Conservation (phyloP, 2,113 vertebrate genomes). For the Tyto alba region DNA sequence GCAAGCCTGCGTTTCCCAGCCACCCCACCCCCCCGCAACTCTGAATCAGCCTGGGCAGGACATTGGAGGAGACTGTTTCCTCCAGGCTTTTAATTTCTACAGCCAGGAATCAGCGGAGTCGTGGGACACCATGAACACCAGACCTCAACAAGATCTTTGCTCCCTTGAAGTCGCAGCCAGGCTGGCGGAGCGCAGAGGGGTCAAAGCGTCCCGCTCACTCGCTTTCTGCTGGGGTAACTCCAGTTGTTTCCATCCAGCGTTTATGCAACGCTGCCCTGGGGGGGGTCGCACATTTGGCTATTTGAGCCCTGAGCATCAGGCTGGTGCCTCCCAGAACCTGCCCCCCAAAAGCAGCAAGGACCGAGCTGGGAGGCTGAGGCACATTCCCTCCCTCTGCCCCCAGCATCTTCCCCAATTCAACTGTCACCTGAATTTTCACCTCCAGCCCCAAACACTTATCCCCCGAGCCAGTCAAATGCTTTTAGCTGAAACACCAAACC, state of each 20-base stretch:
- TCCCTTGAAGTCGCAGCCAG: not conserved
- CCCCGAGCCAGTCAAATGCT: not conserved
- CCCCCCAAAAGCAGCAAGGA: not conserved
- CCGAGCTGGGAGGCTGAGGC: not conserved
- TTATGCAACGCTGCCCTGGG: not conserved
- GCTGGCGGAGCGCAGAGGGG: not conserved
- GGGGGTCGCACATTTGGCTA: fast-evolving
- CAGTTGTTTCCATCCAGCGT: not conserved
- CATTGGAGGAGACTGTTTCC: not conserved
- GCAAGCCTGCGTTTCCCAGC: no score
- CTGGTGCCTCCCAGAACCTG: not conserved
- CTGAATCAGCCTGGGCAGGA: not conserved
- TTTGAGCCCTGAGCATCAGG: not conserved
- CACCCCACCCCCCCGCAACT: no score
- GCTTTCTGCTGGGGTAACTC: not conserved
- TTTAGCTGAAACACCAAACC: not conserved
- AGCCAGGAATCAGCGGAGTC: not conserved
- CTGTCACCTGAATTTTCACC: not conserved
- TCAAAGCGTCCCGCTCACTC: fast-evolving
- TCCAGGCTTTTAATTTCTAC: not conserved
- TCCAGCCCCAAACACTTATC: not conserved
- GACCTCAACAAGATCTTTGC: not conserved
- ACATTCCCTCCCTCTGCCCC: not conserved
- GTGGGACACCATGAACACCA: fast-evolving
- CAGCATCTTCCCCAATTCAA: not conserved